A percentile compares a stretch with the other conserved stretches of the same genome.
Evolutionary conservation across 2,888 invertebrate genomes (phyloP).

Genomic region (Abrostola triplasia): DNA sequence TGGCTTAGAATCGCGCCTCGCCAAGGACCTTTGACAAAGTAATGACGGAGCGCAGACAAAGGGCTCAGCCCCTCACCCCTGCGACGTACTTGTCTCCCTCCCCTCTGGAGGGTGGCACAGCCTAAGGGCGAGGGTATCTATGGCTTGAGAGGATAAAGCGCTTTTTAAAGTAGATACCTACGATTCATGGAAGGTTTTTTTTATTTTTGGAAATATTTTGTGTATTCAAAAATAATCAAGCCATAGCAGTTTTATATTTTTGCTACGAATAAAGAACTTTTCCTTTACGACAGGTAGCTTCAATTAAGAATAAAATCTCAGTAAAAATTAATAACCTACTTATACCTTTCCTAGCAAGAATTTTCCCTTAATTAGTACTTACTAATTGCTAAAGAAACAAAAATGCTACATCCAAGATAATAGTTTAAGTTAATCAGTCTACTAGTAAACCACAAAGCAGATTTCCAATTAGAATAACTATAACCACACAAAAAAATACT

Average conservation of each 20-base stretch:
- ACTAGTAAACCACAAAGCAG: too few species aligned
- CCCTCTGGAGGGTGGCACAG: slow-evolving; percentile 45
- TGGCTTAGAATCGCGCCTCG: slow-evolving; percentile 56
- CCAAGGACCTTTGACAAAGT: slow-evolving; percentile 85
- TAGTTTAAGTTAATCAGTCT: too few species aligned
- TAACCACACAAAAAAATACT: neutral
- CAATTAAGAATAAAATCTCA: neutral
- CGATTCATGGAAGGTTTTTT: slow-evolving; percentile 49
- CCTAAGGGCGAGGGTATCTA: slow-evolving; percentile 62
- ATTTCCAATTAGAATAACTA: too few species aligned
- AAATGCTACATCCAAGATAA: too few species aligned
- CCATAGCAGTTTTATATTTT: neutral
- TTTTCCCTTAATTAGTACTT: too few species aligned
- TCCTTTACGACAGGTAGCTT: neutral
- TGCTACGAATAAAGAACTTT: neutral
- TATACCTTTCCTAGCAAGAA: too few species aligned
- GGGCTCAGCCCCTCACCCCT: slow-evolving; percentile 54
- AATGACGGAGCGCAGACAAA: slow-evolving; percentile 84
- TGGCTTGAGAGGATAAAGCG: slow-evolving; percentile 61
- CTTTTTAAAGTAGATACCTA: slow-evolving; percentile 57
- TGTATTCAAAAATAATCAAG: slow-evolving; percentile 36
- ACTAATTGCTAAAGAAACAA: too few species aligned
- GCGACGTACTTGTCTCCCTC: slow-evolving; percentile 51
- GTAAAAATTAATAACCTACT: too few species aligned
- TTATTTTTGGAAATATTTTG: slow-evolving; percentile 49